phyloP scores from a whole-genome alignment of 2,797 vertebrate genomes.

The Falco rusticolus region DNA sequence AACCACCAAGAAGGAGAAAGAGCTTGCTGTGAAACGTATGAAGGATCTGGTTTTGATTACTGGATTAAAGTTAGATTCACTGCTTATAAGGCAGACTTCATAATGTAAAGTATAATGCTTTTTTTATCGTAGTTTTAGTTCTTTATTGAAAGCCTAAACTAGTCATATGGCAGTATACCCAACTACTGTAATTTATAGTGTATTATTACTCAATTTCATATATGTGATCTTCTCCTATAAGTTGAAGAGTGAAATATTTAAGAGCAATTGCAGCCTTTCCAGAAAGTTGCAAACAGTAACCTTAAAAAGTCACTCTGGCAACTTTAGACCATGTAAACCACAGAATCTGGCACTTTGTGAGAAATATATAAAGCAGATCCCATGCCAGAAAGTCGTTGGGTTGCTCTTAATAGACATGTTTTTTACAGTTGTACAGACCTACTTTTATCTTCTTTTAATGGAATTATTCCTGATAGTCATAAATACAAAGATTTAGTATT shows the following conservation, averaged over 20 bases:
- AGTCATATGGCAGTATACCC: background rate
- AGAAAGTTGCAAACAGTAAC: background rate
- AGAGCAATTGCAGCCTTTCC: background rate
- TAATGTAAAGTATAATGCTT: background rate
- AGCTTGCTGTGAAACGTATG: background rate
- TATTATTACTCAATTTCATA: background rate
- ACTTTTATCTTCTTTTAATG: background rate
- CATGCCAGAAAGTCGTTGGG: background rate
- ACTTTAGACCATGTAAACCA: background rate
- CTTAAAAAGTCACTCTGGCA: background rate
- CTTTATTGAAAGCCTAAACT: background rate
- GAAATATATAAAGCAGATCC: background rate
- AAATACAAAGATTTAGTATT: background rate
- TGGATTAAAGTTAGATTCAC: background rate
- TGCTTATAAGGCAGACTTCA: background rate
- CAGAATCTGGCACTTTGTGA: background rate
- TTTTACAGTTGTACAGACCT: background rate
- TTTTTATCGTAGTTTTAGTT: background rate
- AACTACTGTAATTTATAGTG: background rate
- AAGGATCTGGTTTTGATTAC: constrained; percentile 33
- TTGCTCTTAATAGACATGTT: background rate
- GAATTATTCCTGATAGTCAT: background rate
- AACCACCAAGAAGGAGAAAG: background rate
- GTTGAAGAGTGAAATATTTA: background rate
- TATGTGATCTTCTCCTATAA: background rate